A percentile compares a stretch with the other conserved stretches of the same genome.
phyloP scores from a whole-genome alignment of 1,140 invertebrate species.

The Micrasema minimum region DNA sequence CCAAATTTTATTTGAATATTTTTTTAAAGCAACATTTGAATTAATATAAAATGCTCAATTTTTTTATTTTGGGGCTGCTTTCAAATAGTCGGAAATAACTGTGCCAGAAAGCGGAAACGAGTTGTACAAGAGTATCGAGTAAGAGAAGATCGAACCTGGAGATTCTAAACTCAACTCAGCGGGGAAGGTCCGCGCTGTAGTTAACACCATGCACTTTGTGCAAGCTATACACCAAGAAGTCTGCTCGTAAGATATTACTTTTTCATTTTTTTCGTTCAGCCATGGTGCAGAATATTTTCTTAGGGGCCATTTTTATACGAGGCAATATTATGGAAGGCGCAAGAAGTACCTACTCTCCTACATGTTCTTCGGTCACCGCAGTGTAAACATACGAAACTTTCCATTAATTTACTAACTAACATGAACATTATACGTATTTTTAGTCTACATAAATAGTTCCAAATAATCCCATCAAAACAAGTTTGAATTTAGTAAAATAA shows the following conservation, averaged over 20 bases:
- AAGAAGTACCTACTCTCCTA: not conserved
- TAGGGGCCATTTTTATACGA: not conserved
- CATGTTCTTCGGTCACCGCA: not conserved
- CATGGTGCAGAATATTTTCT: not conserved
- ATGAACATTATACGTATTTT: no score
- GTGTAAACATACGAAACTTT: not conserved
- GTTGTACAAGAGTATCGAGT: no score
- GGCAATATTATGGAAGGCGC: not conserved
- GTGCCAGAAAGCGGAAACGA: no score
- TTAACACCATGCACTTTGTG: conserved; percentile 94
- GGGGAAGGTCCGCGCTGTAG: conserved; percentile 89
- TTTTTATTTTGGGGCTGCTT: no score
- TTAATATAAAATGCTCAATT: no score
- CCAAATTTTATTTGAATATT: no score
- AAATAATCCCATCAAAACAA: no score
- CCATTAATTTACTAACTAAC: no score
- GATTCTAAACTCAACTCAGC: conserved; percentile 90
- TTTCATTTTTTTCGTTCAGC: conserved; percentile 7
- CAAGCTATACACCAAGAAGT: conserved; percentile 96
- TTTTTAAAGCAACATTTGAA: no score
- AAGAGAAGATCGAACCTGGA: conserved; percentile 92
- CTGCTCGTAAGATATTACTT: conserved; percentile 83
- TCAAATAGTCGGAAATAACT: no score
- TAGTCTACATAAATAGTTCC: no score
- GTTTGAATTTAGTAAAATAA: no score